phyloP scores from a whole-genome alignment of 1,140 invertebrate genomes.

The Tetragonula clypearis region DNA sequence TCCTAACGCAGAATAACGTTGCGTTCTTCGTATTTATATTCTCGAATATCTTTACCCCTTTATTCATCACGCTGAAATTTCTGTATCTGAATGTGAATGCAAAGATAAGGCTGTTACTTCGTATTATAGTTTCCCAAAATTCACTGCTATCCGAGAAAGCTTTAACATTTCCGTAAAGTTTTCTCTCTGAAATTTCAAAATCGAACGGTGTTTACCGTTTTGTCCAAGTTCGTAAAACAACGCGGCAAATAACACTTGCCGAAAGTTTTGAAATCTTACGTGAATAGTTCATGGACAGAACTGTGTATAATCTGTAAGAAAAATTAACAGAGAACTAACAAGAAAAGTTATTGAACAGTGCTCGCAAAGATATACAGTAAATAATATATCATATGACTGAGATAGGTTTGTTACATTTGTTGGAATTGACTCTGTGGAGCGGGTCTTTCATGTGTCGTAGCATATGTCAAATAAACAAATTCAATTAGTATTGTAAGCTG shows the following conservation, averaged over 20 bases:
- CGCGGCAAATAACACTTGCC: not conserved
- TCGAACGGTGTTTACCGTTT: not conserved
- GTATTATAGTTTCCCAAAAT: not conserved
- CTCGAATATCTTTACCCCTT: not conserved
- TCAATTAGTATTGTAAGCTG: too few relatives aligned
- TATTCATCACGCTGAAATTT: not conserved
- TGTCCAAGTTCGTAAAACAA: not conserved
- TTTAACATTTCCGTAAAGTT: not conserved
- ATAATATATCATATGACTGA: not conserved
- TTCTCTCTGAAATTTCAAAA: not conserved
- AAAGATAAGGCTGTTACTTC: not conserved
- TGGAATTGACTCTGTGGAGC: not conserved
- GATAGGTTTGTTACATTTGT: not conserved
- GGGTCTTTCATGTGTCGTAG: not conserved
- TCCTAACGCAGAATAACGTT: not conserved
- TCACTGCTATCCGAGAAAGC: not conserved
- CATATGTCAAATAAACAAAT: not conserved
- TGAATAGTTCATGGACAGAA: not conserved
- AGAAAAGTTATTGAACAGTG: slow-evolving; percentile 4
- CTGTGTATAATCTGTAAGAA: not conserved
- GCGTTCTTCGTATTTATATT: not conserved
- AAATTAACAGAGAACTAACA: not conserved
- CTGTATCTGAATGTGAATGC: not conserved
- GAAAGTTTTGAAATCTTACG: not conserved
- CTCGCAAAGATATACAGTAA: not conserved